A percentile compares a stretch with the other conserved stretches of the same genome.
These are phyloP conservation scores for Macrobrachium rosenbergii DNA, from an alignment of 1,140 invertebrate genomes.

Conservation along the genomic window DNA sequence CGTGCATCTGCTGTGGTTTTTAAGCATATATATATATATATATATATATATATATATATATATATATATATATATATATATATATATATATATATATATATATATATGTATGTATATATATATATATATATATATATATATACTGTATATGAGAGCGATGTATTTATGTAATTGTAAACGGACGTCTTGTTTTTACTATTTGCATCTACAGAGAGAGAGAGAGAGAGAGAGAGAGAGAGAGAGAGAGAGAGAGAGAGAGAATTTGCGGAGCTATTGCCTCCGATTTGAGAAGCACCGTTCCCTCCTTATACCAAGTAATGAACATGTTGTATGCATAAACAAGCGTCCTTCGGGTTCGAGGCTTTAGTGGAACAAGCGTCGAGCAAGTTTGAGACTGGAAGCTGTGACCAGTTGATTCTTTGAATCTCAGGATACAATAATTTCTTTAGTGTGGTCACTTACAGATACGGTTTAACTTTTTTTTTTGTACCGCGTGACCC, in stretches of 20 bases:
- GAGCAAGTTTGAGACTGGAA: no score
- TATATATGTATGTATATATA: not conserved
- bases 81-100: not conserved
- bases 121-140: slow-evolving; percentile 22
- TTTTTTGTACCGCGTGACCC: no score
- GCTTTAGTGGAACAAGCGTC: no score
- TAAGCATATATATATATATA: not conserved
- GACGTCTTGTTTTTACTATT: not conserved
- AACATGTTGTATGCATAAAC: no score
- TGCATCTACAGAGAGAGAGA: not conserved
- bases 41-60: slow-evolving; percentile 22
- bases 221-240: slow-evolving; percentile 2
- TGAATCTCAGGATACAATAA: no score
- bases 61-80: not conserved
- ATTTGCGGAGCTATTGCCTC: not conserved
- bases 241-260: not conserved
- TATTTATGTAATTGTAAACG: slow-evolving; percentile 8
- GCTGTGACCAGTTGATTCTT: no score
- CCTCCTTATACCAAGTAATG: no score
- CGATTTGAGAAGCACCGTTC: not conserved
- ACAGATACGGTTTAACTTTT: no score
- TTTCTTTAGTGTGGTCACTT: no score
- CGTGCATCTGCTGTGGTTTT: no score
- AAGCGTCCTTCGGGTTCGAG: no score
- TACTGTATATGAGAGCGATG: no score